phyloP scores from a whole-genome alignment of 2,888 invertebrate species.

The Cylindroiulus punctatus region DNA sequence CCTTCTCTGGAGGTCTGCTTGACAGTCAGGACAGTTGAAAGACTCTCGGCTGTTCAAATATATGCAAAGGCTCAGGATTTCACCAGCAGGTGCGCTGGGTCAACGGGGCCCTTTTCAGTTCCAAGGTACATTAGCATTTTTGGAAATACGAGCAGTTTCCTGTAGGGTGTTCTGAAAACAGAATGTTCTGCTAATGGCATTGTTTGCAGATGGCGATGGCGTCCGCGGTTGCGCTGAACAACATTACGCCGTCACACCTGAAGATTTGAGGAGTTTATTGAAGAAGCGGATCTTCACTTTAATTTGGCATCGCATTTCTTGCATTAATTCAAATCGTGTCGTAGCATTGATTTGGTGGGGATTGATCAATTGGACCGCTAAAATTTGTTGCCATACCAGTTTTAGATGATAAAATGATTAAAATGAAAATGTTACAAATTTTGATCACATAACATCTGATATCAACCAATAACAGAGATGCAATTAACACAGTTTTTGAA shows the following conservation, averaged over 20 bases:
- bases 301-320: background rate
- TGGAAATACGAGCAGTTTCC: conserved; percentile 15
- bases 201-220: background rate
- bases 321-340: background rate
- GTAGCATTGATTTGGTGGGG: no score
- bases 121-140: conserved; percentile 4
- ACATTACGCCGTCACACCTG: background rate
- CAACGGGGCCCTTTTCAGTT: background rate
- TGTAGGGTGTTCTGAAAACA: background rate
- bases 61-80: background rate
- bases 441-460: no score
- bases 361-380: no score
- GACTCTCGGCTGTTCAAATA: conserved; percentile 24
- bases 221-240: background rate
- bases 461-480: no score
- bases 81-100: background rate
- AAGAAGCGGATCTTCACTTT: background rate
- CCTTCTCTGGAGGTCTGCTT: conserved; percentile 13
- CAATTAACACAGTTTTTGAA: no score
- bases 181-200: background rate
- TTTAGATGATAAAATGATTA: no score
- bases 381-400: no score
- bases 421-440: no score
- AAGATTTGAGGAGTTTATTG: background rate
- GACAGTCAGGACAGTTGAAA: conserved; percentile 43